Evolutionary conservation across 1,140 invertebrate genomes (phyloP).

Genomic region (Saccostrea echinata): DNA sequence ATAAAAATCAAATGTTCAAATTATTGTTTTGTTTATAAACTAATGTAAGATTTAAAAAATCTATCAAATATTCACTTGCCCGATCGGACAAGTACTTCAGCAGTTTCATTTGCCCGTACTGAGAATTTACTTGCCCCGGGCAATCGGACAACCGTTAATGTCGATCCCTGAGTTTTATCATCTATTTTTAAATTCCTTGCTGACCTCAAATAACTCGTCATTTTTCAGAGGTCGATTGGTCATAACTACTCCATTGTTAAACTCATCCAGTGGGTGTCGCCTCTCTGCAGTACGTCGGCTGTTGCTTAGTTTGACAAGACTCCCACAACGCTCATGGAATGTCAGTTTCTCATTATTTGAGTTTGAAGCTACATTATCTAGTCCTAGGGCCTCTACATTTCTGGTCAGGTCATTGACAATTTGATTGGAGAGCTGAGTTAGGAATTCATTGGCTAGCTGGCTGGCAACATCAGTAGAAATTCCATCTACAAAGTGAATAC

Average conservation of each 20-base stretch:
- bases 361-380: constrained; percentile 50
- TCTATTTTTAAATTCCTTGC: neutral
- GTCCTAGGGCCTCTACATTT: constrained; percentile 59
- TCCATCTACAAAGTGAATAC: constrained; percentile 17
- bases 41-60: too few relatives aligned
- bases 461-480: constrained; percentile 70
- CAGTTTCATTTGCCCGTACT: too few relatives aligned
- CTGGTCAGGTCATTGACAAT: constrained; percentile 73
- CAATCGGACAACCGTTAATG: too few relatives aligned
- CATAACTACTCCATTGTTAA: constrained; percentile 92
- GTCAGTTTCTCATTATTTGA: constrained; percentile 81
- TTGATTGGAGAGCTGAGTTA: constrained; percentile 75
- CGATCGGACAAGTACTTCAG: too few relatives aligned
- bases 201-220: constrained; percentile 91
- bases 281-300: constrained; percentile 90
- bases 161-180: too few relatives aligned
- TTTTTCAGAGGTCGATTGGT: constrained; percentile 87
- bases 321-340: constrained; percentile 94
- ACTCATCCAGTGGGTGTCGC: constrained; percentile 84
- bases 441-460: constrained; percentile 74
- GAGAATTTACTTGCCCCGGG: too few relatives aligned
- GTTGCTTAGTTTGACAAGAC: constrained; percentile 93
- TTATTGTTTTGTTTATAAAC: too few relatives aligned
- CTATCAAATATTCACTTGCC: too few relatives aligned
- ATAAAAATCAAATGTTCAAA: too few relatives aligned